Evolutionary conservation across 2,888 invertebrate genomes (phyloP).

Genomic region (Dolichomitus sp.): DNA sequence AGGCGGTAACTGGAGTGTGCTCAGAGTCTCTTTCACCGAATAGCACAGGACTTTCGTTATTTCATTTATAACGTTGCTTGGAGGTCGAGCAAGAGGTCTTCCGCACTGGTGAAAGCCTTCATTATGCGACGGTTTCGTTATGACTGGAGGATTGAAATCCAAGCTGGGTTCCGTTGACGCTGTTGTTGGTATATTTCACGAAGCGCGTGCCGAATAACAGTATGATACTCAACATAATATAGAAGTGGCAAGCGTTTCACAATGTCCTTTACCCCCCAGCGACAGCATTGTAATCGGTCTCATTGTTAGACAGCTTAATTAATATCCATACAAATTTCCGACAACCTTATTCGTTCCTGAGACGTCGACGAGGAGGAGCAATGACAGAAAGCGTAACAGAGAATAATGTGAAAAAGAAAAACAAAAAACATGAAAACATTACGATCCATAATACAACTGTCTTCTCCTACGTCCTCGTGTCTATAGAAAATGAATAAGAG

Average conservation of each 20-base stretch:
- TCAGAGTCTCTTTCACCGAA: slow-evolving; percentile 17
- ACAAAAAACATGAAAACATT: not conserved
- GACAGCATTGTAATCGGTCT: slow-evolving; percentile 44
- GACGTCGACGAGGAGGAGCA: slow-evolving; percentile 13
- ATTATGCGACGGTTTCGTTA: slow-evolving; percentile 33
- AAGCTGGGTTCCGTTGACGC: slow-evolving; percentile 13
- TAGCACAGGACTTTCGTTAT: slow-evolving; percentile 39
- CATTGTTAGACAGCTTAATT: slow-evolving; percentile 43
- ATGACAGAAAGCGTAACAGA: slow-evolving; percentile 28
- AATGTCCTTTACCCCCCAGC: not conserved
- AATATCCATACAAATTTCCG: slow-evolving; percentile 46
- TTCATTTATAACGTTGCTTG: slow-evolving; percentile 46
- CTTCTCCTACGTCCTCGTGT: slow-evolving; percentile 25
- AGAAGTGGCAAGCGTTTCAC: slow-evolving; percentile 21
- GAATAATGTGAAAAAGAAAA: not conserved
- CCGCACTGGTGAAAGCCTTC: slow-evolving; percentile 36
- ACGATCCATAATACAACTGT: slow-evolving; percentile 26
- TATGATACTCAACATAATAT: slow-evolving; percentile 7
- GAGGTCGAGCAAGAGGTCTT: slow-evolving; percentile 19
- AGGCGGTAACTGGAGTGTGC: slow-evolving; percentile 8
- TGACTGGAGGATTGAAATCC: slow-evolving; percentile 18
- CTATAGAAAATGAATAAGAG: slow-evolving; percentile 42
- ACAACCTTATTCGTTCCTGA: slow-evolving; percentile 11
- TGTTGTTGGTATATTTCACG: slow-evolving; percentile 3
- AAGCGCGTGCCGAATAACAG: slow-evolving; percentile 12